Base-by-base conservation (phyloP, 2,888 invertebrate species). In the Catocala fraxini region DNA sequence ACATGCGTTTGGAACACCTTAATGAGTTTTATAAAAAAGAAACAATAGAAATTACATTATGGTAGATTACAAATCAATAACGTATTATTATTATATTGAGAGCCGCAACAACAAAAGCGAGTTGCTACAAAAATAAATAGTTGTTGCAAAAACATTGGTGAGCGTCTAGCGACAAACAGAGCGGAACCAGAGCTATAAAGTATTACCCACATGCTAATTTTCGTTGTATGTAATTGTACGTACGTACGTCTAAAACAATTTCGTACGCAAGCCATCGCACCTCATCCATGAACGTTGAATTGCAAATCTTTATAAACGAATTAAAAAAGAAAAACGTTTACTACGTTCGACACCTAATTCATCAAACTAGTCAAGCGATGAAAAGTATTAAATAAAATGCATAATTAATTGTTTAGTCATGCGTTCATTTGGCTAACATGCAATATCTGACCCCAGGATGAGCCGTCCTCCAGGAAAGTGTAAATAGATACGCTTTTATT, bases 161-260 rank as follows among this genome's bases (percentile, higher is more conserved):
- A 91, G 88, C 89, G 85, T 85, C 83, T 83, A 85, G 59, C 70
- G 74, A 63, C 78, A 94, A 93, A 87, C 92, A 93, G 94, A 93
- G 93, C 94, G 84, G 78, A 90, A 91, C 90, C 76, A 81, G 88
- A 89, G 85, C 89, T 86, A 89, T 91, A 93, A 92, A 90, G 86
- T 89, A 92, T 89, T 90, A 91, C 89, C 90, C 87, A 88, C 93
- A 93, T 93, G 92, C 92, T 92, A 92, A 92, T 93, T 88, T 89
- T 87, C 84, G 82, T 87, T 89, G 89, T 83, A 82, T 86, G 84
- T 89, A 86, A 88, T 87, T 87, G 86, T 67, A 77, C 76, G 77
- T 80, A 73, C 74, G 81, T 82, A 84, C 77, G 81, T 83, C 84
- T 87, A 82, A 87, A 87, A 91, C 86, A 86, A 89, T 89, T 85